Conservation (phyloP, 2,797 vertebrate species). For the Cynopterus sphinx region DNA sequence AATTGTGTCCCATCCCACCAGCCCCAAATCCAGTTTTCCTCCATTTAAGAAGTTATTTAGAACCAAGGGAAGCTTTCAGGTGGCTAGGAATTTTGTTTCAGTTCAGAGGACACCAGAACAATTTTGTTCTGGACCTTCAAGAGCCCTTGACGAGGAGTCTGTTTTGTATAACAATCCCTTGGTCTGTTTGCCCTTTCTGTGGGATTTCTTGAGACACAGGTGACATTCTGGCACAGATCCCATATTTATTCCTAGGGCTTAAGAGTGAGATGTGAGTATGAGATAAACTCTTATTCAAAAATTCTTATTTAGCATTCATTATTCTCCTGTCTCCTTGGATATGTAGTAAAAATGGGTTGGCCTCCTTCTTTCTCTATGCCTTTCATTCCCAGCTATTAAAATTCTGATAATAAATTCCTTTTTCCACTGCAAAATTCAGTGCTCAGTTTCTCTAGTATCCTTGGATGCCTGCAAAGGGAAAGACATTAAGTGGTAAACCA, state of each 20-base stretch:
- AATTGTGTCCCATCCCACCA: neutral
- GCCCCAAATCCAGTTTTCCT: neutral
- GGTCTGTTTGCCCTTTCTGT: neutral
- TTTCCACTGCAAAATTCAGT: neutral
- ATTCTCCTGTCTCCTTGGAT: neutral
- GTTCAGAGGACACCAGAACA: neutral
- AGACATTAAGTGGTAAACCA: neutral
- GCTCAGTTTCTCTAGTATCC: conserved; percentile 2
- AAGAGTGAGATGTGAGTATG: neutral
- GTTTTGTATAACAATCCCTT: neutral
- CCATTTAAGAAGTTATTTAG: neutral
- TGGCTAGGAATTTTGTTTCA: too few relatives aligned
- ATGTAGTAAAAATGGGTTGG: neutral
- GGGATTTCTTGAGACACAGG: neutral
- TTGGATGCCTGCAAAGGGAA: neutral
- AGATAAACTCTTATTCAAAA: neutral
- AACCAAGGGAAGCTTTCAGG: neutral
- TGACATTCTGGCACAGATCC: neutral
- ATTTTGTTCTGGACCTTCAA: neutral
- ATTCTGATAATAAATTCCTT: neutral
- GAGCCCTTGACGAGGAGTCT: neutral
- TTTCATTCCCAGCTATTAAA: neutral
- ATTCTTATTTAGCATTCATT: neutral
- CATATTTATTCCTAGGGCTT: neutral
- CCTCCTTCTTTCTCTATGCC: neutral